Evolutionary conservation across 2,888 invertebrate genomes (phyloP).

Genomic region (Peribatodes rhomboidaria): DNA sequence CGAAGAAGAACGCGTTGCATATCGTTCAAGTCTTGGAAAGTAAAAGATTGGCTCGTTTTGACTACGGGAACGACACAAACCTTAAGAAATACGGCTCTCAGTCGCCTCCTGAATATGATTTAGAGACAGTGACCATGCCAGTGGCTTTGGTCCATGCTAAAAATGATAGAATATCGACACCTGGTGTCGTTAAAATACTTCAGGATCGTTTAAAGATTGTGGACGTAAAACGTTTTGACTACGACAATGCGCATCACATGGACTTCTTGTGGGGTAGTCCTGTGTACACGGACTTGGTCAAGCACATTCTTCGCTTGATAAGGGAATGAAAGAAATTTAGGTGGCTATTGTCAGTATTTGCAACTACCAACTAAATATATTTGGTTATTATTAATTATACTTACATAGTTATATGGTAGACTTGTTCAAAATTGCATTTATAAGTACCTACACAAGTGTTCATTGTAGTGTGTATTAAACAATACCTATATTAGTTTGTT

Average conservation of each 20-base stretch:
- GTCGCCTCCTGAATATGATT: constrained; percentile 44
- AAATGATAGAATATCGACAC: constrained; percentile 51
- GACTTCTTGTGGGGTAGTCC: constrained; percentile 54
- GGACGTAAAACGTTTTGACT: constrained; percentile 36
- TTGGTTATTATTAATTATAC: no score
- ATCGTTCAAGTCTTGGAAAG: constrained; percentile 31
- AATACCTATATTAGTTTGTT: no score
- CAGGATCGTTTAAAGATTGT: constrained; percentile 50
- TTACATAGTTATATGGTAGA: no score
- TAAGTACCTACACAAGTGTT: not conserved
- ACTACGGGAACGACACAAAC: constrained; percentile 48
- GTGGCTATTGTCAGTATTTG: not conserved
- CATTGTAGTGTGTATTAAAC: no score
- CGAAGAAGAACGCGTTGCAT: constrained; percentile 42
- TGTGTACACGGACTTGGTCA: constrained; percentile 47
- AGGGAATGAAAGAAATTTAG: not conserved
- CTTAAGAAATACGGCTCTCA: constrained; percentile 41
- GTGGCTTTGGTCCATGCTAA: constrained; percentile 46
- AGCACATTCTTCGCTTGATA: constrained; percentile 38
- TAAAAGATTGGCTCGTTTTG: constrained; percentile 44
- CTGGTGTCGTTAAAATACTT: constrained; percentile 48
- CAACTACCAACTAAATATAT: no score
- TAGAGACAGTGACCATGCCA: constrained; percentile 37
- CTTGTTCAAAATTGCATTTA: not conserved
- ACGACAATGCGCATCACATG: constrained; percentile 48